Evolutionary conservation across 2,888 invertebrate species (phyloP).

Genomic region (Timandra comae): DNA sequence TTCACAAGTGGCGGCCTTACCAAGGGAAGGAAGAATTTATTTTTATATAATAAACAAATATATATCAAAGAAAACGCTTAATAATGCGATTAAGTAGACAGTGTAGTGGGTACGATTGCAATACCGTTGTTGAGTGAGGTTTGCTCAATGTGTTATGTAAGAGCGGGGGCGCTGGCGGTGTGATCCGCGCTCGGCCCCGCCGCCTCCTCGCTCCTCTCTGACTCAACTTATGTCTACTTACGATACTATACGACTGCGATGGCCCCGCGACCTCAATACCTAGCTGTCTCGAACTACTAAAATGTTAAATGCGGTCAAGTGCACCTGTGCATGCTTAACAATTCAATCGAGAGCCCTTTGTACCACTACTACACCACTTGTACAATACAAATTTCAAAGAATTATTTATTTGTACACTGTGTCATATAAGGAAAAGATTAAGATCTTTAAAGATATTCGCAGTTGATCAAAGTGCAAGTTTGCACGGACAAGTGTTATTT

Average conservation of each 20-base stretch:
- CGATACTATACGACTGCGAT: constrained; percentile 15
- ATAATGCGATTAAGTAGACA: no score
- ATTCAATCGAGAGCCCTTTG: background rate
- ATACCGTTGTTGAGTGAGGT: constrained; percentile 8
- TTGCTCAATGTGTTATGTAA: constrained; percentile 51
- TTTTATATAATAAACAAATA: no score
- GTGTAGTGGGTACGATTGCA: constrained; percentile 7
- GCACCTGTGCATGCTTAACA: constrained; percentile 8
- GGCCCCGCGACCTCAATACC: constrained; percentile 18
- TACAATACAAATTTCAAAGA: background rate
- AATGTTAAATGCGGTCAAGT: constrained; percentile 18
- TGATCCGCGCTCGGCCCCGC: constrained; percentile 27
- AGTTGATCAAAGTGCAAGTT: background rate
- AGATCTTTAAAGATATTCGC: no score
- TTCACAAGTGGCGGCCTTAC: no score
- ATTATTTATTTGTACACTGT: background rate
- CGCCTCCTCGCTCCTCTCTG: constrained; percentile 27
- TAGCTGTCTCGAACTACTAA: constrained; percentile 8
- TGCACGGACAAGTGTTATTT: no score
- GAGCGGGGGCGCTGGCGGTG: no score
- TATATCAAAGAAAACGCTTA: no score
- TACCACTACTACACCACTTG: background rate
- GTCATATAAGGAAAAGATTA: background rate
- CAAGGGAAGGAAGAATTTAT: no score
- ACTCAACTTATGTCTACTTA: constrained; percentile 17